Evolutionary conservation across 2,797 vertebrate species (phyloP).

Genomic region (Hyperoplus immaculatus): DNA sequence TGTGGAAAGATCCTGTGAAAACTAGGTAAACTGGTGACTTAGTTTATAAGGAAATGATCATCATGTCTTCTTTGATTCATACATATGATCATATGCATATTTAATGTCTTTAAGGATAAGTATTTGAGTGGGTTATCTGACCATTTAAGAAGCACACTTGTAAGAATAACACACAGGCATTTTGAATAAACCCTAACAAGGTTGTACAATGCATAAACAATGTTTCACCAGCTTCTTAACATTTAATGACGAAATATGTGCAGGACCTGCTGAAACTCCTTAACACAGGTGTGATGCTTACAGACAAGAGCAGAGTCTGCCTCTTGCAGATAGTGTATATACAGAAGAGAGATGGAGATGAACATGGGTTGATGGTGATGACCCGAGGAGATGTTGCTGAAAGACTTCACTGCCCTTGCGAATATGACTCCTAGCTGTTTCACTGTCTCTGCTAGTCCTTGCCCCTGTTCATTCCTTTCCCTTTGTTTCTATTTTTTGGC

Average conservation of each 20-base stretch:
- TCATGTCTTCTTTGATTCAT: constrained; percentile 35
- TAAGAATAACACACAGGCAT: neutral
- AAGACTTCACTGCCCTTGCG: constrained; percentile 34
- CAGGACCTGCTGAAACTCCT: constrained; percentile 20
- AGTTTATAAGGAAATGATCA: constrained; percentile 17
- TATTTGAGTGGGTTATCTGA: no score
- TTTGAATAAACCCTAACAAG: neutral
- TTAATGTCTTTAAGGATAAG: neutral
- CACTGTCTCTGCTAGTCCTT: neutral
- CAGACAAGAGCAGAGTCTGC: constrained; percentile 21
- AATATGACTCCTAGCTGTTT: constrained; percentile 39
- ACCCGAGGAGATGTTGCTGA: constrained; percentile 20
- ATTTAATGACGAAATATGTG: constrained; percentile 38
- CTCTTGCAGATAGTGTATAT: neutral
- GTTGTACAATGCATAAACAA: constrained; percentile 17
- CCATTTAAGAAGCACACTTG: neutral
- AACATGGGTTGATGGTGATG: constrained; percentile 19
- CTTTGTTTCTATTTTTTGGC: constrained; percentile 22
- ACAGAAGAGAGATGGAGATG: constrained; percentile 9
- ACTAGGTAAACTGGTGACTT: constrained; percentile 21
- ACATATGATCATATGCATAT: neutral
- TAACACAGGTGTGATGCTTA: constrained; percentile 25
- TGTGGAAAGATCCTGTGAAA: constrained; percentile 10
- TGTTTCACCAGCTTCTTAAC: constrained; percentile 11
- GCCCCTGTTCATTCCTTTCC: constrained; percentile 16